phyloP scores from a whole-genome alignment of 2,113 vertebrate species.

The Grantiella picta region DNA sequence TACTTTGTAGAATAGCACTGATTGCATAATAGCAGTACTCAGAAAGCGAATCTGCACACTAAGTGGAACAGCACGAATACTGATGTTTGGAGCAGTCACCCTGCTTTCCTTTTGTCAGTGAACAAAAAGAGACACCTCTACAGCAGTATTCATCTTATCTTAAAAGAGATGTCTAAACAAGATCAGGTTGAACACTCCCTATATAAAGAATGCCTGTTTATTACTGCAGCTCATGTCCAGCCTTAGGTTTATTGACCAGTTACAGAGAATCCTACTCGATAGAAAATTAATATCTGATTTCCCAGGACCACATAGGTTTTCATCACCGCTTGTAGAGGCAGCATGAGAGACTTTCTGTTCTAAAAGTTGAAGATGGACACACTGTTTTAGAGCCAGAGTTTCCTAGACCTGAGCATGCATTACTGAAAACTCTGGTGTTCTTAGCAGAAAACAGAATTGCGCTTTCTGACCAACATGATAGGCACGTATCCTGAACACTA shows the following conservation, averaged over 20 bases:
- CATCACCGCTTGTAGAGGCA: not conserved
- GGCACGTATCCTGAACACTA: not conserved
- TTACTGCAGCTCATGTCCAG: not conserved
- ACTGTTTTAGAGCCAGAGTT: not conserved
- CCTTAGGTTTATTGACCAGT: not conserved
- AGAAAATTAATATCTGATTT: not conserved
- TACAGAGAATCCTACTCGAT: not conserved
- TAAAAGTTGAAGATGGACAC: not conserved
- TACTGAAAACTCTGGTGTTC: not conserved
- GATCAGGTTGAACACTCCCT: not conserved
- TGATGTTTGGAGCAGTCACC: not conserved
- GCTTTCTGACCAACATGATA: not conserved
- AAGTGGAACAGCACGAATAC: not conserved
- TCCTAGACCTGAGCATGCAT: not conserved
- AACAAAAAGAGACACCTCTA: not conserved
- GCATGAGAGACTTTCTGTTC: not conserved
- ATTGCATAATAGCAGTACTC: not conserved
- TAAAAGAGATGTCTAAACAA: not conserved
- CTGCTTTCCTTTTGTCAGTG: not conserved
- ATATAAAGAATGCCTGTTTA: not conserved
- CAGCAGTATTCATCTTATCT: not conserved
- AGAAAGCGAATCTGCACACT: not conserved
- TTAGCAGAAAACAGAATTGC: not conserved
- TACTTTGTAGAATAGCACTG: not conserved
- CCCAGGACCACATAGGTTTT: not conserved